Percentiles rank a stretch among this genome's conserved stretches.
phyloP scores from a whole-genome alignment of 1,140 invertebrate genomes.

The Acromyrmex heyeri region DNA sequence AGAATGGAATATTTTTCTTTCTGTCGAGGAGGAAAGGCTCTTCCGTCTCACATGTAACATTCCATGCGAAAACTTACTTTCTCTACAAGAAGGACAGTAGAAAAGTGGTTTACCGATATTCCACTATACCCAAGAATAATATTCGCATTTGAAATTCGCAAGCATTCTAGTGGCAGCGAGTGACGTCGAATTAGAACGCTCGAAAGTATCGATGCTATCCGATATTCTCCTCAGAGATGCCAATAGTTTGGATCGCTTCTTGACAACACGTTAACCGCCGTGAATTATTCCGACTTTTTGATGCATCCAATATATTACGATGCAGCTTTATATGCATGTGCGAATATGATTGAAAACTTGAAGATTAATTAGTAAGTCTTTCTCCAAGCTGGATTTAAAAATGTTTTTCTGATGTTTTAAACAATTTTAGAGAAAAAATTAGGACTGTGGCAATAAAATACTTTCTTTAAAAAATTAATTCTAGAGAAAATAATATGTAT shows the following conservation, averaged over 20 bases:
- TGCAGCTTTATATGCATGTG: neutral
- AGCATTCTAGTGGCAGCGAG: constrained; percentile 37
- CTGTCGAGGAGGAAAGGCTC: neutral
- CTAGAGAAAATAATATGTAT: neutral
- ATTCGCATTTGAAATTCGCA: constrained; percentile 57
- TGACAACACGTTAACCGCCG: constrained; percentile 35
- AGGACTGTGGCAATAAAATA: neutral
- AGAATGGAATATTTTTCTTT: constrained; percentile 44
- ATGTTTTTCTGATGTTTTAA: neutral
- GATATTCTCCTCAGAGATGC: constrained; percentile 37
- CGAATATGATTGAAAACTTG: neutral
- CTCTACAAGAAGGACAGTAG: neutral
- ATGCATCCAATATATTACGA: neutral
- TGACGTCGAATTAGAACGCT: constrained; percentile 52
- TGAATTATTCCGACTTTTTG: constrained; percentile 29
- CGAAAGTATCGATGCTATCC: constrained; percentile 46
- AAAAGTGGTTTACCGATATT: constrained; percentile 58
- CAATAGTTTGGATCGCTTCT: constrained; percentile 39
- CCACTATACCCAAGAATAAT: constrained; percentile 44
- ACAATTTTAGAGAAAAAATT: neutral
- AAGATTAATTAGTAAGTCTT: neutral
- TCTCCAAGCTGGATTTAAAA: neutral
- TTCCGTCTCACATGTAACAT: constrained; percentile 25
- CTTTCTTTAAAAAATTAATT: neutral
- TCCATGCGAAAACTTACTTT: constrained; percentile 19